Evolutionary conservation across 1,140 invertebrate species (phyloP).

Genomic region (Carposina sasakii): DNA sequence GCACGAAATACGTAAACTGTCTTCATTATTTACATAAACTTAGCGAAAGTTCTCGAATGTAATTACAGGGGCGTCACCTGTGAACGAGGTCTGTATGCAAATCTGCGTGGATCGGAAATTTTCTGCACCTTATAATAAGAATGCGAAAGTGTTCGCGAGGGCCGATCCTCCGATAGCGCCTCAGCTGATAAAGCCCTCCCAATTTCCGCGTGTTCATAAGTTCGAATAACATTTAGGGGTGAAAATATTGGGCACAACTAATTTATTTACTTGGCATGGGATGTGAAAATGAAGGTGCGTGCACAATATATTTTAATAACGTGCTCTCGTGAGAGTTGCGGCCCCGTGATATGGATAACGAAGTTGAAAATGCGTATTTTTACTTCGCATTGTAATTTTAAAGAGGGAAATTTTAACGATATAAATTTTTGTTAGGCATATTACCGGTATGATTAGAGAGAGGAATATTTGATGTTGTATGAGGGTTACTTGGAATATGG

Average conservation of each 20-base stretch:
- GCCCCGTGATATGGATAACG: slow-evolving; percentile 54
- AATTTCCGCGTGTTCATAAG: slow-evolving; percentile 59
- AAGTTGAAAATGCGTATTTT: slow-evolving; percentile 58
- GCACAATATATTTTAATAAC: slow-evolving; percentile 71
- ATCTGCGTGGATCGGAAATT: slow-evolving; percentile 47
- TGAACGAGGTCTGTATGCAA: slow-evolving; percentile 56
- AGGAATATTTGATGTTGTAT: no score
- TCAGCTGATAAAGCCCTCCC: slow-evolving; percentile 61
- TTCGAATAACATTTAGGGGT: slow-evolving; percentile 67
- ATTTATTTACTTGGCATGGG: slow-evolving; percentile 60
- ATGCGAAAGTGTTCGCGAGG: slow-evolving; percentile 40
- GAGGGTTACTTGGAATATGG: no score
- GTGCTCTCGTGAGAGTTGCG: slow-evolving; percentile 49
- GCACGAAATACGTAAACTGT: slow-evolving; percentile 6
- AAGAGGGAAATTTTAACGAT: slow-evolving; percentile 34
- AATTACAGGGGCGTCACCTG: slow-evolving; percentile 64
- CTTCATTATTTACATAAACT: slow-evolving; percentile 50
- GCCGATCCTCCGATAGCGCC: slow-evolving; percentile 40
- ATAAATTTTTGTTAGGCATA: slow-evolving; percentile 44
- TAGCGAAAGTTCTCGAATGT: slow-evolving; percentile 53
- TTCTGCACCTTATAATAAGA: slow-evolving; percentile 65
- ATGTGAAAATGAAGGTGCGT: slow-evolving; percentile 48
- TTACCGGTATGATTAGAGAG: no score
- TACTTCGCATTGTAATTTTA: slow-evolving; percentile 53
- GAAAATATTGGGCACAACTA: slow-evolving; percentile 70